Evolutionary conservation across 2,797 vertebrate genomes (phyloP).

Genomic region (Sebastes vulpes): DNA sequence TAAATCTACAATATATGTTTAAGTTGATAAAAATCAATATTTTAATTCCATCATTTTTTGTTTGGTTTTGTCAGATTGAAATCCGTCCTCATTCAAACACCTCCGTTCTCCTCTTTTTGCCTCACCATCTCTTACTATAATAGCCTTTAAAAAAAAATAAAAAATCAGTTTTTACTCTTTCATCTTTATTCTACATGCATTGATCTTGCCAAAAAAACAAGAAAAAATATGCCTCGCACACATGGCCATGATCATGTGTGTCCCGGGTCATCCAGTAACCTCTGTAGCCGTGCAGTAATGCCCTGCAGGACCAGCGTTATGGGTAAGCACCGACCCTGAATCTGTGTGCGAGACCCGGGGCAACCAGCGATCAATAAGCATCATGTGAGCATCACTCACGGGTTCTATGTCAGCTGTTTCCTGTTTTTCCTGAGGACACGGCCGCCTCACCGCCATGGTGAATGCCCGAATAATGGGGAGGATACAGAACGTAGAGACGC

Average conservation of each 20-base stretch:
- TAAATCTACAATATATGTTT: background rate
- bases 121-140: background rate
- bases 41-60: slow-evolving; percentile 37
- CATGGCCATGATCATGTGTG: slow-evolving; percentile 54
- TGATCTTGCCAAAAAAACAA: background rate
- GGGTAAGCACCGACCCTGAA: slow-evolving; percentile 60
- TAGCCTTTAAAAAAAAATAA: slow-evolving; percentile 13
- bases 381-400: slow-evolving; percentile 81
- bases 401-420: slow-evolving; percentile 78
- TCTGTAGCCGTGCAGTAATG: slow-evolving; percentile 44
- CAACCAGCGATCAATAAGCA: slow-evolving; percentile 79
- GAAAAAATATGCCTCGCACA: background rate
- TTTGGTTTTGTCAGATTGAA: slow-evolving; percentile 25
- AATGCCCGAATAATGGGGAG: slow-evolving; percentile 42
- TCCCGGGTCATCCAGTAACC: slow-evolving; percentile 50
- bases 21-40: slow-evolving; percentile 39
- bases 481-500: slow-evolving; percentile 25
- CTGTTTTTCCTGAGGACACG: slow-evolving; percentile 74
- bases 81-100: background rate
- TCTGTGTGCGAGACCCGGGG: slow-evolving; percentile 56
- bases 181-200: background rate
- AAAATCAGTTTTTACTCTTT: background rate
- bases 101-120: background rate
- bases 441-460: slow-evolving; percentile 24
- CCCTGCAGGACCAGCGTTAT: slow-evolving; percentile 58